Evolutionary conservation across 92 coral and sea anemone genomes (phyloP).

Genomic region (Phymanthus crucifer): DNA sequence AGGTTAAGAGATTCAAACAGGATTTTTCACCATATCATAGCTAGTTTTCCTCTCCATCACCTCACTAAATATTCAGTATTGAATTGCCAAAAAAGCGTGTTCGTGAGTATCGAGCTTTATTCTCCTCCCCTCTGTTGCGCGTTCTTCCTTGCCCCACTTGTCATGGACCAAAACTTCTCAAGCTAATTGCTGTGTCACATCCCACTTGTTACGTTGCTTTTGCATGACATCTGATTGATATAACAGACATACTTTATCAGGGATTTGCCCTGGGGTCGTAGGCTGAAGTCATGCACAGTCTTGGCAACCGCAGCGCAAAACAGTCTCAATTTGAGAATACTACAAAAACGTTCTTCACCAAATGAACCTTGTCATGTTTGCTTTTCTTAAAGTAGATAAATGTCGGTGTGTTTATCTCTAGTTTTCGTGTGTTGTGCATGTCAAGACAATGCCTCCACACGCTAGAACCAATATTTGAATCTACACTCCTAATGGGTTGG

Average conservation of each 20-base stretch:
- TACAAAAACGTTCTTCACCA: neutral
- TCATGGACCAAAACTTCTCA: no score
- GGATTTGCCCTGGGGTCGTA: conserved; percentile 3
- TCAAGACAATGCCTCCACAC: no score
- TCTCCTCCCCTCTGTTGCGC: neutral
- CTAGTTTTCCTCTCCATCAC: no score
- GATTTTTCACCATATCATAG: no score
- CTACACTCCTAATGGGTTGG: no score
- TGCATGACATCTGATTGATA: neutral
- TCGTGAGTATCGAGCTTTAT: neutral
- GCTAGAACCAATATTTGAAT: no score
- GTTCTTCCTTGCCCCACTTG: neutral
- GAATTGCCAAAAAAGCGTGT: neutral
- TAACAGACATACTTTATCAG: neutral
- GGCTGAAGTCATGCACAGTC: neutral
- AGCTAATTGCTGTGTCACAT: no score
- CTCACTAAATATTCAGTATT: neutral
- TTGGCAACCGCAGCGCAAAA: neutral
- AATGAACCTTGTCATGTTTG: no score
- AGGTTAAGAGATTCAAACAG: no score
- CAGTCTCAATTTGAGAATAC: neutral
- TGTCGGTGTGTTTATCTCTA: no score
- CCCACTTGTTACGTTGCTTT: neutral
- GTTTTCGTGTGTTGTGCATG: no score
- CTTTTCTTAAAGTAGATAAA: no score